phyloP scores from a whole-genome alignment of 2,797 vertebrate genomes.

The Poecilia velifera region DNA sequence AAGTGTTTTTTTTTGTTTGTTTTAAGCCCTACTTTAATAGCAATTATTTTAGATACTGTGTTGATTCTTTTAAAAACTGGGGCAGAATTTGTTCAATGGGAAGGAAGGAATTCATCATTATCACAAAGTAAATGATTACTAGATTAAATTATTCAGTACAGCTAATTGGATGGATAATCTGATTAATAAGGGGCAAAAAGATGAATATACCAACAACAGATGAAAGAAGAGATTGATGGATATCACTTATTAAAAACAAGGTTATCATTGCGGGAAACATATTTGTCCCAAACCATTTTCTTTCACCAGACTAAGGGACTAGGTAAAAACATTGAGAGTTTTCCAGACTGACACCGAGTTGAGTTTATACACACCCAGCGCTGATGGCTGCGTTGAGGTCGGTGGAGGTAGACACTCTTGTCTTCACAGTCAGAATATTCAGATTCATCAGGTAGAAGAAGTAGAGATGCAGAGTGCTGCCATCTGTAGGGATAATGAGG shows the following conservation, averaged over 20 bases:
- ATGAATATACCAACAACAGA: not conserved
- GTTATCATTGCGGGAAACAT: not conserved
- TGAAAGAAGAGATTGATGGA: not conserved
- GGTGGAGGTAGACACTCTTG: constrained; percentile 85
- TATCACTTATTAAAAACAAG: not conserved
- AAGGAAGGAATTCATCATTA: not conserved
- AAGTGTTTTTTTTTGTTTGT: not conserved
- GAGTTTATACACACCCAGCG: constrained; percentile 83
- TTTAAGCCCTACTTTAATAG: not conserved
- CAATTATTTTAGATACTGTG: not conserved
- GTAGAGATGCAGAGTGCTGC: constrained; percentile 88
- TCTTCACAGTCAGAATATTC: constrained; percentile 95
- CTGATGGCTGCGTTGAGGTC: constrained; percentile 89
- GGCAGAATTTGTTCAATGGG: not conserved
- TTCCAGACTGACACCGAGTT: not conserved
- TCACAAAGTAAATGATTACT: not conserved
- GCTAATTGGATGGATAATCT: not conserved
- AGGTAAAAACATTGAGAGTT: not conserved
- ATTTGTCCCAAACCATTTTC: not conserved
- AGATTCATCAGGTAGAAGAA: constrained; percentile 98
- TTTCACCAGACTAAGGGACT: not conserved
- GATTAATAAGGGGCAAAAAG: not conserved
- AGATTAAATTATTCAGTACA: not conserved
- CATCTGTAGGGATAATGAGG: constrained; percentile 80
- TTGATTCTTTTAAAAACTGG: not conserved